A percentile compares a stretch with the other conserved stretches of the same genome.
Evolutionary conservation across 2,797 vertebrate species (phyloP).

Genomic region (Xenentodon cancila): DNA sequence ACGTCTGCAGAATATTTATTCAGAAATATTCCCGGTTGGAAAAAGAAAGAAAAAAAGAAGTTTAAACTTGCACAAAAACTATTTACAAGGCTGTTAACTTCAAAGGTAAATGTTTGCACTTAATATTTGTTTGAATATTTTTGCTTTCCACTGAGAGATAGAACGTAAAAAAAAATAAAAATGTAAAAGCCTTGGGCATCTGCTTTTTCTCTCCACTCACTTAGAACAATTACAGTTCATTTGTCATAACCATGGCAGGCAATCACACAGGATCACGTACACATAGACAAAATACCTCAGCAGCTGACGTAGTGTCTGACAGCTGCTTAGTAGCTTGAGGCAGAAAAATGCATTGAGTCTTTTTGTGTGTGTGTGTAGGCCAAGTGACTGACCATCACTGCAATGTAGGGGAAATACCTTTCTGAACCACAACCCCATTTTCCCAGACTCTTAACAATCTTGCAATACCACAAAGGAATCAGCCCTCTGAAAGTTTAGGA

Average conservation of each 20-base stretch:
- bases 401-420: slow-evolving; percentile 73
- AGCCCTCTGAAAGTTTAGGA: slow-evolving; percentile 48
- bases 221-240: slow-evolving; percentile 19
- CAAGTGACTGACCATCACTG: slow-evolving; percentile 58
- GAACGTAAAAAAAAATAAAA: too few species aligned
- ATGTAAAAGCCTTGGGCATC: not conserved
- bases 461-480: slow-evolving; percentile 58
- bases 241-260: slow-evolving; percentile 25
- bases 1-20: not conserved
- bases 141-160: not conserved
- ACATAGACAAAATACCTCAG: slow-evolving; percentile 54
- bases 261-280: slow-evolving; percentile 38
- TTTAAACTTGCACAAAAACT: not conserved
- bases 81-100: not conserved
- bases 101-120: slow-evolving; percentile 1
- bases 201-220: slow-evolving; percentile 9
- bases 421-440: slow-evolving; percentile 67
- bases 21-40: too few species aligned
- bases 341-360: slow-evolving; percentile 60
- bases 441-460: slow-evolving; percentile 55
- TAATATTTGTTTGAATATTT: not conserved
- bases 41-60: too few species aligned
- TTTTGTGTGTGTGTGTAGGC: slow-evolving; percentile 31
- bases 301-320: slow-evolving; percentile 78
- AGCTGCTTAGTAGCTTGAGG: slow-evolving; percentile 69